A percentile compares a stretch with the other conserved stretches of the same genome.
phyloP scores from a whole-genome alignment of 1,140 invertebrate species.

The Drosophila repleta region DNA sequence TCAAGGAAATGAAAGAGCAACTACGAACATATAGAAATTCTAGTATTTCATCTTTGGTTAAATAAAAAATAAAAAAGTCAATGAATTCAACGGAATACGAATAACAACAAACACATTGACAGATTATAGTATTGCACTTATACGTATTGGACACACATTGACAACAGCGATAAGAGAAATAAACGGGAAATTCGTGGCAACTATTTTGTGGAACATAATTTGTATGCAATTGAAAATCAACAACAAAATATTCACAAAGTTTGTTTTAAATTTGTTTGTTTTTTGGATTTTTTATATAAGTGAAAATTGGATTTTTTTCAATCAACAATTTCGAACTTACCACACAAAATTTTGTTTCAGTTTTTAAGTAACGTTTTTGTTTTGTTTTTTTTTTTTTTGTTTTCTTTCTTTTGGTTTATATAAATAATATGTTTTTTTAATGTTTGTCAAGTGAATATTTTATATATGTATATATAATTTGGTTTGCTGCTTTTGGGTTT shows the following conservation, averaged over 20 bases:
- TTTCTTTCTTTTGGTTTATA: slow-evolving; percentile 64
- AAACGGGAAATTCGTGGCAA: slow-evolving; percentile 48
- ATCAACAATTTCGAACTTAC: slow-evolving; percentile 83
- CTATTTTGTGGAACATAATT: slow-evolving; percentile 63
- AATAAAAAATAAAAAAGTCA: slow-evolving; percentile 8
- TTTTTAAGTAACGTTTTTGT: slow-evolving; percentile 71
- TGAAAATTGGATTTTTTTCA: slow-evolving; percentile 57
- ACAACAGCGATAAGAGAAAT: slow-evolving; percentile 49
- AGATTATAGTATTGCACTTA: slow-evolving; percentile 24
- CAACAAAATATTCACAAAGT: slow-evolving; percentile 60
- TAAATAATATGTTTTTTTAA: slow-evolving; percentile 72
- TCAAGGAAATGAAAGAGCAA: not conserved
- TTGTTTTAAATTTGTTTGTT: slow-evolving; percentile 48
- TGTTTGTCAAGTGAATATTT: slow-evolving; percentile 75
- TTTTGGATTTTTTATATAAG: slow-evolving; percentile 43
- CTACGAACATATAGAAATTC: slow-evolving; percentile 22
- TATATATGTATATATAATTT: slow-evolving; percentile 74
- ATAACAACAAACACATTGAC: slow-evolving; percentile 33
- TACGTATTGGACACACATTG: slow-evolving; percentile 39
- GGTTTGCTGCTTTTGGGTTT: slow-evolving; percentile 58
- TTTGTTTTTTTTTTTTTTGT: slow-evolving; percentile 51
- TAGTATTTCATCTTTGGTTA: slow-evolving; percentile 1
- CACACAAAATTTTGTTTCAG: slow-evolving; percentile 83
- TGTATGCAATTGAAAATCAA: slow-evolving; percentile 76
- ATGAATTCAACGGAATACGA: slow-evolving; percentile 7